Conservation (phyloP, 2,888 invertebrate species). For the Acrocyrtus sp. region DNA sequence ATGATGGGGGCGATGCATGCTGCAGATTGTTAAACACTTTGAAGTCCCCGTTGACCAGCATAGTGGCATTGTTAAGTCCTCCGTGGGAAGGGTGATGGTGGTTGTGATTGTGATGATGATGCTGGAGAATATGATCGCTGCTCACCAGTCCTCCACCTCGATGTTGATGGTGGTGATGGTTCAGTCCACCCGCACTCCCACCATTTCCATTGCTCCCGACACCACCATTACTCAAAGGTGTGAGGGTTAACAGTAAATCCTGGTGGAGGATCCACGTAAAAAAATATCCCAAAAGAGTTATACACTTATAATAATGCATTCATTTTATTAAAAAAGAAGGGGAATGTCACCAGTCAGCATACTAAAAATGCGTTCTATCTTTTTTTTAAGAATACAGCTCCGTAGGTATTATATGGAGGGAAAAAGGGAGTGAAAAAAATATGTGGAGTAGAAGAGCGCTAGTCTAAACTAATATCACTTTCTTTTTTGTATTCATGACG, state of each 20-base stretch:
- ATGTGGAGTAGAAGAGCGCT: neutral
- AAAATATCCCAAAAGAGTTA: neutral
- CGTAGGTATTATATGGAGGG: neutral
- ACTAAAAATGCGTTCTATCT: too few relatives aligned
- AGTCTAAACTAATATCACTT: neutral
- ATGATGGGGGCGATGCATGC: slow-evolving; percentile 43
- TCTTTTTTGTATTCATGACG: slow-evolving; percentile 36
- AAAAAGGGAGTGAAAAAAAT: neutral
- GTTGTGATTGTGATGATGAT: slow-evolving; percentile 1
- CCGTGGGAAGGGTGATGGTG: slow-evolving; percentile 1
- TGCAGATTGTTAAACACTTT: slow-evolving; percentile 52
- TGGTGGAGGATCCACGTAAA: slow-evolving; percentile 38
- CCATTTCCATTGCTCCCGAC: slow-evolving; percentile 37
- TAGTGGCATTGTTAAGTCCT: slow-evolving; percentile 39
- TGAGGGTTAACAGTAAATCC: slow-evolving; percentile 62
- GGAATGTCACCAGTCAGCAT: slow-evolving; percentile 26
- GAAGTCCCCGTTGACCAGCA: slow-evolving; percentile 58
- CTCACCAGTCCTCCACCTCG: neutral
- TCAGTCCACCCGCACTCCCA: neutral
- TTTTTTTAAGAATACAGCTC: too few relatives aligned
- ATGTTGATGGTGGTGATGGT: slow-evolving; percentile 10
- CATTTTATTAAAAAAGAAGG: slow-evolving; percentile 9
- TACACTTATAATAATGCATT: slow-evolving; percentile 4
- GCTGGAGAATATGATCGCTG: neutral
- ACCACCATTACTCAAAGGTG: slow-evolving; percentile 61